Evolutionary conservation across 2,888 invertebrate genomes (phyloP), one percentile per base, ranked within the genome.

Genomic region (Caenorhabditis sulstoni): DNA sequence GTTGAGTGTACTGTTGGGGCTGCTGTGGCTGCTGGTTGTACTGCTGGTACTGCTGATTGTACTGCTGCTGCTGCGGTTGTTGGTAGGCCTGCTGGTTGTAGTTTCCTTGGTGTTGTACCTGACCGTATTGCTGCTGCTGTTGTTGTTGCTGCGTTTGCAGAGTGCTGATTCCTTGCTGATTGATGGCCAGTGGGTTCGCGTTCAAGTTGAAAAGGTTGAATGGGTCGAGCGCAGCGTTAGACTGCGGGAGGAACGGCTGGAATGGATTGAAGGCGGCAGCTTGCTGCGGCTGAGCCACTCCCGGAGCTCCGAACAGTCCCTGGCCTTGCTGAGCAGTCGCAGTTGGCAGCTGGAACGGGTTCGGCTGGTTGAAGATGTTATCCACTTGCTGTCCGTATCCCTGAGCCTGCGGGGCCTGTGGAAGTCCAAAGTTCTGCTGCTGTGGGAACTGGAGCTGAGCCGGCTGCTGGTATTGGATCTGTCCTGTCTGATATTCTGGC

Each of bases 171-270:
- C 71, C 71, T 52, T 78, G 78, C 45, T 78, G 78, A 37, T 77
- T 68, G n/a, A 68, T 29, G 20, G 62, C 16, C 62, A 71, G 61
- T 29, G 67, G 76, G 22, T 71, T 68, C 12, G 81, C 58, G 29
- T 71, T 73, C 35, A 73, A 45, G 20, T 64, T 71, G 52, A 82
- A 81, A 47, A 86, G 62, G 22, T 81, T 80, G 75, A 85, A 83
- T n/a, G 85, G 84, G 65, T 85, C 79, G 23, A 76, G 74, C 1
- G 83, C 47, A 12, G 45, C 62, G 37, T 62, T 49, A 16, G 67
- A 41, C 58, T 87, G 86, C 35, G 77, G 83, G 9, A 89, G 78
- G 81, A 89, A 89, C n/a, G 87, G 86, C 61, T 87, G 87, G 85
- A 89, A 89, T 5, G 88, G 88, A 49, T 89, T 89, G 68, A 82